Conservation (phyloP, 2,113 vertebrate genomes). For the Gallinago media region DNA sequence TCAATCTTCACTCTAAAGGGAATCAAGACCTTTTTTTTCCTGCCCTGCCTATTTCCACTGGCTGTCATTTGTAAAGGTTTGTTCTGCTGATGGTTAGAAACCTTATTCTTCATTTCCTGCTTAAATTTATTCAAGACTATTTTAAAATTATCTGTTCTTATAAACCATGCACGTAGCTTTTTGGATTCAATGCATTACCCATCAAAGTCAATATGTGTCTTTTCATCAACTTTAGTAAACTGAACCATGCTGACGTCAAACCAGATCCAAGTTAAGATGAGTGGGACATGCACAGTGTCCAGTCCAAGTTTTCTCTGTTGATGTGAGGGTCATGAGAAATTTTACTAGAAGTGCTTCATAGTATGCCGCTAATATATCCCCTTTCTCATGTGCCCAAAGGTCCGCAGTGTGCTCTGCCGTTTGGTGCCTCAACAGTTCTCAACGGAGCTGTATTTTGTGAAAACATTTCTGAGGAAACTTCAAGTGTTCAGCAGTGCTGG, state of each 20-base stretch:
- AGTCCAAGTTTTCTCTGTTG: background rate
- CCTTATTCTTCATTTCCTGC: conserved; percentile 1
- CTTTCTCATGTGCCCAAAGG: conserved; percentile 61
- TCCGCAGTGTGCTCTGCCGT: conserved; percentile 77
- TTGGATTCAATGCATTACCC: background rate
- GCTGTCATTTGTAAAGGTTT: background rate
- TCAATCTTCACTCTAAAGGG: background rate
- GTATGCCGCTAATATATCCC: background rate
- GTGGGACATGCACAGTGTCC: background rate
- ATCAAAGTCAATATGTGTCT: background rate
- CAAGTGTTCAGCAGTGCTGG: conserved; percentile 74
- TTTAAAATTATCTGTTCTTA: background rate
- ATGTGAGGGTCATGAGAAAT: accelerated
- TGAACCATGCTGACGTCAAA: background rate
- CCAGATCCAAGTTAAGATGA: background rate
- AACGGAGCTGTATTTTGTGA: conserved; percentile 81
- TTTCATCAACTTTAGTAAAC: background rate
- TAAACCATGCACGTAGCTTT: background rate
- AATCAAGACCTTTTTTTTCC: background rate
- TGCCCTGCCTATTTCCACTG: background rate
- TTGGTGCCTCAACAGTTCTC: conserved; percentile 39
- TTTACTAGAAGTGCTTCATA: background rate
- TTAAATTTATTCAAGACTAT: background rate
- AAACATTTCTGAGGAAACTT: background rate
- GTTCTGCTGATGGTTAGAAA: background rate